Percentiles rank a stretch among this genome's conserved stretches.
phyloP scores from a whole-genome alignment of 2,113 vertebrate species.

The Scopus umbretta region DNA sequence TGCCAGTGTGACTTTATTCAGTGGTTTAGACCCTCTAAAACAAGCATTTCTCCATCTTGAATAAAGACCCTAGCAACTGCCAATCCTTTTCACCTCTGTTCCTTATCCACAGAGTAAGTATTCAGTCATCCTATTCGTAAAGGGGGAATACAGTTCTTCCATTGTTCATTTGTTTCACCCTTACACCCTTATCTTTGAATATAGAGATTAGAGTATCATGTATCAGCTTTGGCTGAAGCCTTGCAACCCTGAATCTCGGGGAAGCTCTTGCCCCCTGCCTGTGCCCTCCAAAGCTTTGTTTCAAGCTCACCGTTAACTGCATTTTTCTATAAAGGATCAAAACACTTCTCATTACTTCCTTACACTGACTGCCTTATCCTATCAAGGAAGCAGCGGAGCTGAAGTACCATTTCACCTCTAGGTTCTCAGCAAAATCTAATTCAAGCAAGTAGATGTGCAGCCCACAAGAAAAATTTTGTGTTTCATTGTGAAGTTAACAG shows the following conservation, averaged over 20 bases:
- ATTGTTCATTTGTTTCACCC: background rate
- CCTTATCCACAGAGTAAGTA: background rate
- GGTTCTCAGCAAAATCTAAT: background rate
- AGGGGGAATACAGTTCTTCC: background rate
- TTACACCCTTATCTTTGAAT: background rate
- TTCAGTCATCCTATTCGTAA: background rate
- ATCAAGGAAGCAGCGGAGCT: background rate
- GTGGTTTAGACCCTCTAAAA: background rate
- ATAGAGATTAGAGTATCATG: background rate
- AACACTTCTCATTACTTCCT: background rate
- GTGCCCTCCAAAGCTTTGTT: background rate
- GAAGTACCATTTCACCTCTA: background rate
- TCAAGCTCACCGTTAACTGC: background rate
- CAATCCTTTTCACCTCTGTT: background rate
- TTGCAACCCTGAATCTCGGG: background rate
- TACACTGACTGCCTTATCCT: background rate
- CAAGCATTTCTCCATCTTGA: background rate
- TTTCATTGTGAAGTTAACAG: background rate
- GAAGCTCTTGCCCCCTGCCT: background rate
- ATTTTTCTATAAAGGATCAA: background rate
- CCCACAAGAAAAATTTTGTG: accelerated
- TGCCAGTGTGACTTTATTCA: background rate
- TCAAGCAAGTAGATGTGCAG: background rate
- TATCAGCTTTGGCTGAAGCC: background rate
- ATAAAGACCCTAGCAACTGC: background rate